phyloP scores from a whole-genome alignment of 2,797 vertebrate species.

The Macrochelys suwanniensis region DNA sequence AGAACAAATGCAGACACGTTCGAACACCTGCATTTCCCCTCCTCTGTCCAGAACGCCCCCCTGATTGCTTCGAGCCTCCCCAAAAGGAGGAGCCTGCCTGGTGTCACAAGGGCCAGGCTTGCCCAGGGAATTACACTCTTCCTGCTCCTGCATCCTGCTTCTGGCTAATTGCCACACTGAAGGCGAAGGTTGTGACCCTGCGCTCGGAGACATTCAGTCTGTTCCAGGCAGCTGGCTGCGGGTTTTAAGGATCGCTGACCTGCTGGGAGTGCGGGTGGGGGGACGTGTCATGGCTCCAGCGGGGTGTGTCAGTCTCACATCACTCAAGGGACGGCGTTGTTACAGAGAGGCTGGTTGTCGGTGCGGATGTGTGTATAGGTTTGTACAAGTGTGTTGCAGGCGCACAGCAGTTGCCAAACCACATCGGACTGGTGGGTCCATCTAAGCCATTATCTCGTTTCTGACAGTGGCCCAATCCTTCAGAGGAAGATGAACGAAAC shows the following conservation, averaged over 20 bases:
- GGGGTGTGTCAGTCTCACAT: neutral
- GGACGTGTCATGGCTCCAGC: fast-evolving
- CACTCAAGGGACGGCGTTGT: neutral
- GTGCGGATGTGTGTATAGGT: neutral
- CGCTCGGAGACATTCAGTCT: neutral
- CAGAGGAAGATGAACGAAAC: slow-evolving; percentile 71
- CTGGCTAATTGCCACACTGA: neutral
- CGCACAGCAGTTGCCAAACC: slow-evolving; percentile 69
- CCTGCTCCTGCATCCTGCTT: neutral
- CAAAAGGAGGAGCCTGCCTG: neutral
- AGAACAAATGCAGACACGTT: no score
- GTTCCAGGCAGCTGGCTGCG: neutral
- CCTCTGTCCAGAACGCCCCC: neutral
- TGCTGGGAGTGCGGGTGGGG: fast-evolving
- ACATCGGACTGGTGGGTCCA: slow-evolving; percentile 40
- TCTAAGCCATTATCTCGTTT: neutral
- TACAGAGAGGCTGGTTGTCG: slow-evolving; percentile 37
- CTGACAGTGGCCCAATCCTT: slow-evolving; percentile 53
- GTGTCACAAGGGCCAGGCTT: neutral
- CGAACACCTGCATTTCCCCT: neutral
- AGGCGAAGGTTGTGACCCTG: neutral
- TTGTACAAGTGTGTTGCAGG: neutral
- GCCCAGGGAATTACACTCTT: neutral
- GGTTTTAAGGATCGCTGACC: fast-evolving
- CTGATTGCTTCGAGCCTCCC: neutral